These are phyloP conservation scores for Morpho helenor DNA, from an alignment of 2,888 invertebrate genomes.

Conservation along the genomic window DNA sequence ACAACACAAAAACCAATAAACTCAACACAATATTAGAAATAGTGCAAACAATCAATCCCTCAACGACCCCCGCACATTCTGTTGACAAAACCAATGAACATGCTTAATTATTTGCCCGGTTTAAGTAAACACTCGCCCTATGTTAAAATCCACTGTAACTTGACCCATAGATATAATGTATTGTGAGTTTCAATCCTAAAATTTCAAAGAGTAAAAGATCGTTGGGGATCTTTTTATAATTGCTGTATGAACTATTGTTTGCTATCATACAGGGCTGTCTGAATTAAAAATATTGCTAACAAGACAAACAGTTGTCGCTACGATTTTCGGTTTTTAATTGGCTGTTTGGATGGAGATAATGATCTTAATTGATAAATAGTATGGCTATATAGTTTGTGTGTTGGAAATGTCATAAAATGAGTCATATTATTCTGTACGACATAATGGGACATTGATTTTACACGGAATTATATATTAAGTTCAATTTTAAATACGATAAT, in stretches of 20 bases:
- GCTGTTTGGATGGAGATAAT: constrained; percentile 58
- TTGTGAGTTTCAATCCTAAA: constrained; percentile 14
- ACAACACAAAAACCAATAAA: constrained; percentile 46
- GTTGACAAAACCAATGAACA: constrained; percentile 77
- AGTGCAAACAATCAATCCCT: constrained; percentile 59
- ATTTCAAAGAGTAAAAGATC: constrained; percentile 13
- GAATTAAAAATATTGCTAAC: constrained; percentile 76
- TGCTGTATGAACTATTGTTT: constrained; percentile 60
- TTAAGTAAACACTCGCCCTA: constrained; percentile 69
- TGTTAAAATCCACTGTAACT: constrained; percentile 38
- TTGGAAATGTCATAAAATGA: not conserved
- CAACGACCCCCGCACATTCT: constrained; percentile 52
- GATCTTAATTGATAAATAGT: constrained; percentile 48
- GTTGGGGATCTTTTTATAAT: constrained; percentile 37
- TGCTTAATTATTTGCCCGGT: constrained; percentile 75
- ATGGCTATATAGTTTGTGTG: constrained; percentile 27
- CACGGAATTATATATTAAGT: too few relatives aligned
- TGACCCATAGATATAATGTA: constrained; percentile 34
- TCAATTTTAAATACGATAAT: too few relatives aligned
- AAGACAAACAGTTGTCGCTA: constrained; percentile 72
- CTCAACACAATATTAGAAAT: constrained; percentile 43
- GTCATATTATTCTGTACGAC: not conserved
- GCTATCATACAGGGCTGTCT: constrained; percentile 58
- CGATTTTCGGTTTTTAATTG: constrained; percentile 65
- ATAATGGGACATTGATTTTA: too few relatives aligned